Percentiles rank a stretch among this genome's conserved stretches.
Evolutionary conservation across 2,113 vertebrate species (phyloP).

Genomic region (Phrynosoma blainvillii): DNA sequence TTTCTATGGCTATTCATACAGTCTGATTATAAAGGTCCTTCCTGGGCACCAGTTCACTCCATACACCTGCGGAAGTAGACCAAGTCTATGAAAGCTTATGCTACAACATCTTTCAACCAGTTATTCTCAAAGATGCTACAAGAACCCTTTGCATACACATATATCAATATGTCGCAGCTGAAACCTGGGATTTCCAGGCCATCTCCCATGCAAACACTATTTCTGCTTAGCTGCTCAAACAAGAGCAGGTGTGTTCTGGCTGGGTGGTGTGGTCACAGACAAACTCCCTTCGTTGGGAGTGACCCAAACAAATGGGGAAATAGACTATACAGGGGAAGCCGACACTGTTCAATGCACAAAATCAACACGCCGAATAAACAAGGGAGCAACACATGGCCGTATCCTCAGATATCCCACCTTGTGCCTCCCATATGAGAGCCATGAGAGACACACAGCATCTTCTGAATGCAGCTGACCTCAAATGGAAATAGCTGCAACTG

Average conservation of each 20-base stretch:
- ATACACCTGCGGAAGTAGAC: too few relatives aligned
- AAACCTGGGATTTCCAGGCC: too few relatives aligned
- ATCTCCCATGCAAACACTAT: neutral
- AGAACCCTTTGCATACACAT: neutral
- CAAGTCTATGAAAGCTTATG: neutral
- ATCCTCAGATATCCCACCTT: neutral
- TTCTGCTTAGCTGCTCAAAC: neutral
- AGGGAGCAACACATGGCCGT: neutral
- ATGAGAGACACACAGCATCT: neutral
- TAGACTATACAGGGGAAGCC: constrained; percentile 18
- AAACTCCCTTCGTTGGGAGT: neutral
- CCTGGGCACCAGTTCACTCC: too few relatives aligned
- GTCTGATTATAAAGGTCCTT: too few relatives aligned
- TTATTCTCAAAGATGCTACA: neutral
- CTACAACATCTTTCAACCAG: neutral
- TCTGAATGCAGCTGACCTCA: too few relatives aligned
- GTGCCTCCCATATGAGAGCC: neutral
- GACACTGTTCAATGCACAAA: neutral
- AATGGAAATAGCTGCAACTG: too few relatives aligned
- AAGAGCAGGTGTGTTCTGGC: neutral
- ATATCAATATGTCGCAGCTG: too few relatives aligned
- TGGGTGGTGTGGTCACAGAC: neutral
- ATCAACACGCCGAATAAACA: neutral
- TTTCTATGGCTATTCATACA: too few relatives aligned
- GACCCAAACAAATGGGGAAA: constrained; percentile 15